These are phyloP conservation scores for Phaonia tiefii DNA, from an alignment of 2,888 invertebrate species.

Conservation along the genomic window DNA sequence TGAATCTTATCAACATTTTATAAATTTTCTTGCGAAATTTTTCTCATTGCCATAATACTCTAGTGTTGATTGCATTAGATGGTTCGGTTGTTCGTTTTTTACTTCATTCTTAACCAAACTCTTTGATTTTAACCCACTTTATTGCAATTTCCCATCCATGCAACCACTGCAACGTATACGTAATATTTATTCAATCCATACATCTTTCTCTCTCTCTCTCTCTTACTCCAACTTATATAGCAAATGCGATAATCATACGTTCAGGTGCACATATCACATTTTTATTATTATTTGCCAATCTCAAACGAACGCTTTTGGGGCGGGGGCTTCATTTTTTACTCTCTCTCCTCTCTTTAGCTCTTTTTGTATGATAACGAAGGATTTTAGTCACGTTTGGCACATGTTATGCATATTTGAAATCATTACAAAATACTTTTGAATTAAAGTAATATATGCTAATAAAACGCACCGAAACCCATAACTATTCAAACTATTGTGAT, in stretches of 20 bases:
- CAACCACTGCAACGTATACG: constrained; percentile 40
- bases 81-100: neutral
- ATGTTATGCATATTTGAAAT: constrained; percentile 67
- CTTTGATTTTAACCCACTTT: neutral
- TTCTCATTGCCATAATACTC: neutral
- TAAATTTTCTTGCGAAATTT: neutral
- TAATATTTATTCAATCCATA: constrained; percentile 37
- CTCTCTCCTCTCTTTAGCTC: neutral
- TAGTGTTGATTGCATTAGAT: constrained; percentile 16
- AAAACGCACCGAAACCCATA: constrained; percentile 62
- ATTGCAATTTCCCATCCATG: neutral
- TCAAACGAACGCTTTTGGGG: constrained; percentile 11
- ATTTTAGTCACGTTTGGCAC: constrained; percentile 67
- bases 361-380: constrained; percentile 33
- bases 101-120: constrained; percentile 8
- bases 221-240: neutral
- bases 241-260: constrained; percentile 64
- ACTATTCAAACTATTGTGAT: constrained; percentile 55
- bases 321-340: neutral
- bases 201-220: neutral
- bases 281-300: constrained; percentile 49
- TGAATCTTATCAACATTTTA: constrained; percentile 7
- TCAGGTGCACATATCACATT: constrained; percentile 53
- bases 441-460: constrained; percentile 59
- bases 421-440: constrained; percentile 66